Evolutionary conservation across 2,113 vertebrate genomes (phyloP).

Genomic region (Macquaria ambigua): DNA sequence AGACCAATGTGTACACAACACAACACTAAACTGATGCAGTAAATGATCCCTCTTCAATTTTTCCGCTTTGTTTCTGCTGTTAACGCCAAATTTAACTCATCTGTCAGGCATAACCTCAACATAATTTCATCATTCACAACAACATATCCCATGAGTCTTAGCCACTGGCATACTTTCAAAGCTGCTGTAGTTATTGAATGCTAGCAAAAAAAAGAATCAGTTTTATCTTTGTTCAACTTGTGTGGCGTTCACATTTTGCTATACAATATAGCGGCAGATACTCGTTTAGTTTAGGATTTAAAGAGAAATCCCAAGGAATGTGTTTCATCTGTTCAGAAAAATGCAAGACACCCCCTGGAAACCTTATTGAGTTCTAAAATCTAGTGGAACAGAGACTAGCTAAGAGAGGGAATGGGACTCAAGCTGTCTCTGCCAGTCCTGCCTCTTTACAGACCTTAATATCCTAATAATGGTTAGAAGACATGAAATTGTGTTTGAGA

Average conservation of each 20-base stretch:
- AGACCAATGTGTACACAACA: too few species aligned
- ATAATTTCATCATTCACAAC: neutral
- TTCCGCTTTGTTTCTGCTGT: neutral
- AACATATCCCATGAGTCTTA: neutral
- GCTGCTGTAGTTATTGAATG: neutral
- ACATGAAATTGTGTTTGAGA: neutral
- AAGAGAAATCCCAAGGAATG: neutral
- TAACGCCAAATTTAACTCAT: conserved; percentile 4
- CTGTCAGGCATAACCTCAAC: neutral
- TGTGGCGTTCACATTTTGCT: neutral
- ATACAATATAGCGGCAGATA: neutral
- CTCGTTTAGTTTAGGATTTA: neutral
- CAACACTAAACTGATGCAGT: neutral
- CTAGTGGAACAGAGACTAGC: neutral
- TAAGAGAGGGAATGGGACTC: neutral
- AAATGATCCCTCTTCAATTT: neutral
- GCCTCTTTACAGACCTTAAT: neutral
- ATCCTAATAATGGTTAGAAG: neutral
- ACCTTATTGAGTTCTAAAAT: neutral
- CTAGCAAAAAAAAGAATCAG: neutral
- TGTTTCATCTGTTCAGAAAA: neutral
- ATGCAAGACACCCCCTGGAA: neutral
- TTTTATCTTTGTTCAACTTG: neutral
- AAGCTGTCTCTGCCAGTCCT: neutral
- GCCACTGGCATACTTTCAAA: neutral